These are phyloP conservation scores for Ceratina calcarata DNA, from an alignment of 1,140 invertebrate genomes.

Conservation along the genomic window DNA sequence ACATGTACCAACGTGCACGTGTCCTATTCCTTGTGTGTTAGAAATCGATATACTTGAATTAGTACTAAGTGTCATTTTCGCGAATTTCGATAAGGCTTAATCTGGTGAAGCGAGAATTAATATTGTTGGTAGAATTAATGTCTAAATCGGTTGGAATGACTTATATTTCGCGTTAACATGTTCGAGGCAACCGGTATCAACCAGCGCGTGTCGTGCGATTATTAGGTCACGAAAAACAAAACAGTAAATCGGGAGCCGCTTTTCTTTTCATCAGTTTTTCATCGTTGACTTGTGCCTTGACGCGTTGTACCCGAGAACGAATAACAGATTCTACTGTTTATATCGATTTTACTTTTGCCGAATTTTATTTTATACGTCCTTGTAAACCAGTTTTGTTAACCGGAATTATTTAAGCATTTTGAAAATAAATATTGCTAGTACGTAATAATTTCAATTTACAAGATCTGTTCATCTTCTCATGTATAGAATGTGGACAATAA, in stretches of 20 bases:
- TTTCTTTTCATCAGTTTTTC: background rate
- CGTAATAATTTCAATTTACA: background rate
- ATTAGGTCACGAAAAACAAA: background rate
- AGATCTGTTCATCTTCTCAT: background rate
- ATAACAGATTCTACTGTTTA: background rate
- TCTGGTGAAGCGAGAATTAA: background rate
- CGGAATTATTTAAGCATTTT: background rate
- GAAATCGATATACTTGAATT: background rate
- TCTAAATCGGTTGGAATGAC: background rate
- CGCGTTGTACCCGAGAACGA: background rate
- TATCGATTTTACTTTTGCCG: slow-evolving; percentile 1
- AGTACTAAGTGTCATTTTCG: background rate
- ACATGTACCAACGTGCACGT: slow-evolving; percentile 7
- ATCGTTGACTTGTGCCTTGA: background rate
- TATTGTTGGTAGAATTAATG: background rate
- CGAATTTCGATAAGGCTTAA: background rate
- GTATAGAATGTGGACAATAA: background rate
- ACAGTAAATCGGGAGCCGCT: background rate
- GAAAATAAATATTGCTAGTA: background rate
- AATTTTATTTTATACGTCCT: background rate
- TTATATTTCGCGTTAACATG: background rate
- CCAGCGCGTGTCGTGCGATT: background rate
- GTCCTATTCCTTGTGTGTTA: background rate
- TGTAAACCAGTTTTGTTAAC: background rate
- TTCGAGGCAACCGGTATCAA: background rate